Base-by-base conservation (phyloP, 2,888 invertebrate species). In the Drosophila austrosaltans region DNA sequence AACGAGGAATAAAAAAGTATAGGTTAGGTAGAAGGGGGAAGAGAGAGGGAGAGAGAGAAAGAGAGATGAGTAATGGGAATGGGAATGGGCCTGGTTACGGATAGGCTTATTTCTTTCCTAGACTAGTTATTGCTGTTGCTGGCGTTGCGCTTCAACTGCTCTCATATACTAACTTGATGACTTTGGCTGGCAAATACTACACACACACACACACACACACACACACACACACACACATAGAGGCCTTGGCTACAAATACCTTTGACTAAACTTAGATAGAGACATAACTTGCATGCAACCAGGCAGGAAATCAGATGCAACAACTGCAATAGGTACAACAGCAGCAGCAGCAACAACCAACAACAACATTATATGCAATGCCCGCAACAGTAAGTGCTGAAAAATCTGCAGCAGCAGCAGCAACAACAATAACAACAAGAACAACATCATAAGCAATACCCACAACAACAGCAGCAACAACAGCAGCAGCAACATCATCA, bases 231-330 rank as follows among this genome's bases (percentile, higher is more conserved):
- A 16, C 16, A 16, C 16, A 16, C 16, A 16, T 16, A 16, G 16
- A 16, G 36, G 79, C 72, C 72, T 78, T 78, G 78, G 84, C 69
- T 67, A 84, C 82, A 84, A 81, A 81, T 81, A 75, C 75, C 25
- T 59, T 40, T 42, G 12, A n/a, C 73, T 62, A 81, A 84, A 73
- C 75, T 75, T 82, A 48, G 82, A 85, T 87, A 87, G 82, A 82
- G 88, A 82, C 88, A 87, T 87, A 82, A 85, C 88, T 87, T 30
- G 80, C 71, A 82, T 69, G 78, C 82, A 82, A 68, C 77, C 79
- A 81, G 77, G 87, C 82, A 84, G 87, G 79, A 84, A 82, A 77
- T 82, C 79, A 70, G 57, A 69, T 40, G 63, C 22, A 62, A 7
- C 63, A 77, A 72, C 75, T 74, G 78, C 82, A 81, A 72, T 72